A percentile compares a stretch with the other conserved stretches of the same genome.
phyloP scores from a whole-genome alignment of 2,797 vertebrate species.

The Ptychadena robeensis region DNA sequence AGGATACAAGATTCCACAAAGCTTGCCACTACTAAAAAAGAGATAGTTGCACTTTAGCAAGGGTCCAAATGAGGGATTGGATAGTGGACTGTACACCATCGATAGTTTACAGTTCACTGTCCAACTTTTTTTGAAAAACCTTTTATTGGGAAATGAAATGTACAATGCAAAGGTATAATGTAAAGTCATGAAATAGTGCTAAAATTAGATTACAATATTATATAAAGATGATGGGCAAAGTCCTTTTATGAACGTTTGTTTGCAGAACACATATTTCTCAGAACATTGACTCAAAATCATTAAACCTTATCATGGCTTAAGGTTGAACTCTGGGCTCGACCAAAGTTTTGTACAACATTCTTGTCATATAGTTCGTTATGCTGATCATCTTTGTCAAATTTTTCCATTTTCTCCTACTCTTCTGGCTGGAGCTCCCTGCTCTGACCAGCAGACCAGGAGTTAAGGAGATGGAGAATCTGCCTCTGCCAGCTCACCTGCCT shows the following conservation, averaged over 20 bases:
- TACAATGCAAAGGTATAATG: neutral
- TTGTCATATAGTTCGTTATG: too few relatives aligned
- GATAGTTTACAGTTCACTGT: slow-evolving; percentile 7
- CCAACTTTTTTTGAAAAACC: slow-evolving; percentile 8
- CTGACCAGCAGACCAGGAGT: too few relatives aligned
- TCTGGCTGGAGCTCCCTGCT: too few relatives aligned
- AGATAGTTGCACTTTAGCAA: slow-evolving; percentile 20
- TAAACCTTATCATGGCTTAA: neutral
- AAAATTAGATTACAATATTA: slow-evolving; percentile 35
- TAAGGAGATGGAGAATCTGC: too few relatives aligned
- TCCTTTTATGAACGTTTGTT: neutral
- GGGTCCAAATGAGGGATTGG: slow-evolving; percentile 14
- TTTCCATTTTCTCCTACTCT: too few relatives aligned
- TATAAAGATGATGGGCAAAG: slow-evolving; percentile 11
- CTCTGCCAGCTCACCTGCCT: too few relatives aligned
- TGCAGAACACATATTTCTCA: neutral
- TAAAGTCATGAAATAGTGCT: neutral
- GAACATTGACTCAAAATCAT: slow-evolving; percentile 7
- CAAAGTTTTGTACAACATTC: too few relatives aligned
- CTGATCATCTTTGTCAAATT: too few relatives aligned
- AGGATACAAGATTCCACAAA: neutral
- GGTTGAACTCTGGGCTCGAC: neutral
- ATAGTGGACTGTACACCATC: slow-evolving; percentile 17
- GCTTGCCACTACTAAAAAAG: slow-evolving; percentile 5
- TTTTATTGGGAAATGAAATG: slow-evolving; percentile 6